phyloP scores from a whole-genome alignment of 37 sponge, comb jelly and placozoan species.

The Chondrosia reniformis region DNA sequence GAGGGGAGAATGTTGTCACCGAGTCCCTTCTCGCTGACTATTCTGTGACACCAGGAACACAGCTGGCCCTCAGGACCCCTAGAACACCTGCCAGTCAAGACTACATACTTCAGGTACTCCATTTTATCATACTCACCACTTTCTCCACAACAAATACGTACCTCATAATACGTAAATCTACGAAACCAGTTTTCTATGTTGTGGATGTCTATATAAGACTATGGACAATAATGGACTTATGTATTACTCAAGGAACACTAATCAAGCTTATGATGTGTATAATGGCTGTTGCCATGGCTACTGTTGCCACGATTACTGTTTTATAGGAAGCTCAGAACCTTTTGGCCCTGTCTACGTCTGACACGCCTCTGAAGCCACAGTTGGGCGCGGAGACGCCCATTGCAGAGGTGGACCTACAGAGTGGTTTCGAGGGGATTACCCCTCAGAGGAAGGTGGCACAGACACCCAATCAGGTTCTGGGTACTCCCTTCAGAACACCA shows the following conservation, averaged over 20 bases:
- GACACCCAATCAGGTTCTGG: slow-evolving; percentile 86
- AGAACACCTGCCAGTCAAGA: slow-evolving; percentile 80
- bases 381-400: slow-evolving; percentile 74
- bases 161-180: background rate
- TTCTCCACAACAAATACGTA: too few species aligned
- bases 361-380: slow-evolving; percentile 84
- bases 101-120: slow-evolving; percentile 50
- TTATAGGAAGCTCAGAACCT: slow-evolving; percentile 82
- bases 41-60: slow-evolving; percentile 72
- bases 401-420: slow-evolving; percentile 34
- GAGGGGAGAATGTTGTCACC: slow-evolving; percentile 47
- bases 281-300: background rate
- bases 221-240: background rate
- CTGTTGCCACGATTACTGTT: background rate
- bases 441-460: slow-evolving; percentile 68
- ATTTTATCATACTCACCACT: too few species aligned
- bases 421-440: slow-evolving; percentile 79
- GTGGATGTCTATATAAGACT: background rate
- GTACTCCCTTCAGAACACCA: slow-evolving; percentile 74
- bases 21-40: slow-evolving; percentile 87
- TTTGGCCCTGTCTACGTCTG: slow-evolving; percentile 70
- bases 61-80: slow-evolving; percentile 59
- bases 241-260: too few species aligned
- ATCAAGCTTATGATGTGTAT: too few species aligned
- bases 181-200: background rate